Evolutionary conservation across 2,888 invertebrate species (phyloP).

Genomic region (Cataglyphis altisquamis): DNA sequence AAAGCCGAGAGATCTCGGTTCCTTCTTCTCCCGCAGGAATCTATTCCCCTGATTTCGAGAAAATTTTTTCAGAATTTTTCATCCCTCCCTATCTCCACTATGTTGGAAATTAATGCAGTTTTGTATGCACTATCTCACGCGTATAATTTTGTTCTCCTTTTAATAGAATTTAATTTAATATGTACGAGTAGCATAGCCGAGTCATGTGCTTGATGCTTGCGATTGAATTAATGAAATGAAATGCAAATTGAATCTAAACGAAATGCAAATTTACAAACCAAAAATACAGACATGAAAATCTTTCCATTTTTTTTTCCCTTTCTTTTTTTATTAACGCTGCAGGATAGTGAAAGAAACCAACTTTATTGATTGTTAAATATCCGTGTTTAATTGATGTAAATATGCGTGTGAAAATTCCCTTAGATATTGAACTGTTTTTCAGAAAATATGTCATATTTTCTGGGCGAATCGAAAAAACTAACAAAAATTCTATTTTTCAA

Average conservation of each 20-base stretch:
- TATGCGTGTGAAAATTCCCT: neutral
- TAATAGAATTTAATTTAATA: conserved; percentile 44
- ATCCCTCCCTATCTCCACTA: neutral
- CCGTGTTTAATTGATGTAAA: neutral
- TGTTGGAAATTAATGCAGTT: conserved; percentile 17
- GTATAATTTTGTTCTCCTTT: neutral
- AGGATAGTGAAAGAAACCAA: neutral
- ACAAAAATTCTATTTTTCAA: conserved; percentile 25
- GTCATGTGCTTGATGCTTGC: neutral
- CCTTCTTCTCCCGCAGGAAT: conserved; percentile 44
- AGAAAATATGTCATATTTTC: neutral
- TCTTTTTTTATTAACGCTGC: neutral
- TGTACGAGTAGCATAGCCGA: neutral
- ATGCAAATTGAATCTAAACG: conserved; percentile 3
- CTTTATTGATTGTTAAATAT: neutral
- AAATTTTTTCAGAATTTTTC: conserved; percentile 23
- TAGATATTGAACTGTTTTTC: too few species aligned
- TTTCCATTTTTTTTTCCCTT: neutral
- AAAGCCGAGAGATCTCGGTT: conserved; percentile 70
- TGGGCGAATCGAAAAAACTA: neutral
- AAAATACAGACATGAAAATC: neutral
- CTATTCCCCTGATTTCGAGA: conserved; percentile 10
- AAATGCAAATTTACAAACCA: neutral
- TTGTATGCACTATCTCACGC: conserved; percentile 14
- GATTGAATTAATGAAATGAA: conserved; percentile 37